Evolutionary conservation across 2,888 invertebrate genomes (phyloP).

Genomic region (Spicauda simplicius): DNA sequence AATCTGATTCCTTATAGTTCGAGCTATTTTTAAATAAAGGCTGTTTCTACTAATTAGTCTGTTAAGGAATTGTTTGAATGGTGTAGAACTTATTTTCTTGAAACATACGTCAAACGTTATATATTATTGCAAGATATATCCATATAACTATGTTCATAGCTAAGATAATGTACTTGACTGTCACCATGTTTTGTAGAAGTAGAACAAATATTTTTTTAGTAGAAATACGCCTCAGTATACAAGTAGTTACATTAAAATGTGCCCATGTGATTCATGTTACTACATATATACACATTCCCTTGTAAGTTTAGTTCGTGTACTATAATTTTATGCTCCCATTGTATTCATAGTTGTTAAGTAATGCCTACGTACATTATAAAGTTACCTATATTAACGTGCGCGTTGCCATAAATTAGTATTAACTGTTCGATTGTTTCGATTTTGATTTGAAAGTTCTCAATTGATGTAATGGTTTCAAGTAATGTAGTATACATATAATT

Average conservation of each 20-base stretch:
- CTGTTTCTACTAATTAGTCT: constrained; percentile 25
- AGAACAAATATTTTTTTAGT: background rate
- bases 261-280: constrained; percentile 41
- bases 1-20: constrained; percentile 22
- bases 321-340: constrained; percentile 59
- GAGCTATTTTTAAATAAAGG: constrained; percentile 19
- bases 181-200: background rate
- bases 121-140: background rate
- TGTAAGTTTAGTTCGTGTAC: constrained; percentile 64
- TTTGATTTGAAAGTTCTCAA: background rate
- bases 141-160: background rate
- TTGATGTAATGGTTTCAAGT: background rate
- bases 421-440: constrained; percentile 35
- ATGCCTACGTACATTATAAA: constrained; percentile 60
- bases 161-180: too few species aligned
- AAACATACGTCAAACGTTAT: background rate
- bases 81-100: constrained; percentile 3
- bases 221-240: constrained; percentile 5
- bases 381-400: constrained; percentile 75
- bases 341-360: constrained; percentile 57
- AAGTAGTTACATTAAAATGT: constrained; percentile 7
- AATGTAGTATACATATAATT: background rate
- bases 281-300: constrained; percentile 64
- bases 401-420: constrained; percentile 79
- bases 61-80: constrained; percentile 27